Evolutionary conservation across 2,888 invertebrate species (phyloP).

Genomic region (Eupeodes latifasciatus): DNA sequence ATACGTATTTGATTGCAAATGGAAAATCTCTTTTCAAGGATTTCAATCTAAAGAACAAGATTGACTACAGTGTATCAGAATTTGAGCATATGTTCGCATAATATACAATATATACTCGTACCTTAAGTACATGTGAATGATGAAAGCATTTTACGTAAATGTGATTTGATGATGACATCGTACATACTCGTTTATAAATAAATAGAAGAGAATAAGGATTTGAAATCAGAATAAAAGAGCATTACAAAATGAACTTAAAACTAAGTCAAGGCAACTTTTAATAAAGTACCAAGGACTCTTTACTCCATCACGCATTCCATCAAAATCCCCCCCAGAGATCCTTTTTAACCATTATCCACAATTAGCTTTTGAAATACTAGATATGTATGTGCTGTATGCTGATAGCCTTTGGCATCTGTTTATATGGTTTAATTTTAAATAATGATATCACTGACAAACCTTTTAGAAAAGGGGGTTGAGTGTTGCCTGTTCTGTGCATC

Average conservation of each 20-base stretch:
- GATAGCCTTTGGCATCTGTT: conserved; percentile 54
- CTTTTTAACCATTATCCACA: conserved; percentile 7
- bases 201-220: conserved; percentile 17
- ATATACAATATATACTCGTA: too few relatives aligned
- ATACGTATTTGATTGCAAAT: conserved; percentile 24
- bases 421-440: conserved; percentile 31
- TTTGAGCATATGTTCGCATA: background rate
- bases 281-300: background rate
- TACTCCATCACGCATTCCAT: background rate
- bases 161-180: conserved; percentile 44
- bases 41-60: conserved; percentile 43
- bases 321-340: background rate
- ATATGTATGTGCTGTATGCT: background rate
- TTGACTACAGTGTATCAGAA: conserved; percentile 22
- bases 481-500: too few relatives aligned
- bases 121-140: conserved; percentile 19
- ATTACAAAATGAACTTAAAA: conserved; percentile 60
- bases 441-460: conserved; percentile 36
- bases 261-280: conserved; percentile 28
- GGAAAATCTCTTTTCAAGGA: conserved; percentile 51
- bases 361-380: background rate
- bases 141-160: conserved; percentile 51
- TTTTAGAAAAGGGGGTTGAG: background rate
- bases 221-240: conserved; percentile 53
- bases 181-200: background rate